Evolutionary conservation across 2,888 invertebrate genomes (phyloP).

Genomic region (Mantis religiosa): DNA sequence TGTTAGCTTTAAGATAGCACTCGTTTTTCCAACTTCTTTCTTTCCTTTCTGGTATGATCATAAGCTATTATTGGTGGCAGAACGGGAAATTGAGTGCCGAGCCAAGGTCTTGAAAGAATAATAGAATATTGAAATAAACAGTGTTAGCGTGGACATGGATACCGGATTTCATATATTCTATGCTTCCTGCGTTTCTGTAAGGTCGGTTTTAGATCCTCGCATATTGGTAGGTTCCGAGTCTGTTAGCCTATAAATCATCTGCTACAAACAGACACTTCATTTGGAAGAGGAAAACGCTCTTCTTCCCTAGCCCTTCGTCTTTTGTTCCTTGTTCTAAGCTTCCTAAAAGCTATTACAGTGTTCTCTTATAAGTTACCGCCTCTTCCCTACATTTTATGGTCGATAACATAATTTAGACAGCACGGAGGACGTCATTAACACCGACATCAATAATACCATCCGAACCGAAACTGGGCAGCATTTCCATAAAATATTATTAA

Average conservation of each 20-base stretch:
- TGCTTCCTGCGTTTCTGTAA: not conserved
- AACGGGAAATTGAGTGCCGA: slow-evolving; percentile 12
- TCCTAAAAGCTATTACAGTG: slow-evolving; percentile 26
- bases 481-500: slow-evolving; percentile 22
- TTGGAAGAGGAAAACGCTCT: slow-evolving; percentile 26
- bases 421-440: not conserved
- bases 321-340: slow-evolving; percentile 22
- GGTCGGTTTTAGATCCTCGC: not conserved
- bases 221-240: not conserved
- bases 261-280: slow-evolving; percentile 25
- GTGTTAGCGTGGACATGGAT: not conserved
- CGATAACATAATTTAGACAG: slow-evolving; percentile 20
- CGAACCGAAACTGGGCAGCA: slow-evolving; percentile 14
- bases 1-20: not conserved
- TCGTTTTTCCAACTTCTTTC: not conserved
- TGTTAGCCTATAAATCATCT: slow-evolving; percentile 24
- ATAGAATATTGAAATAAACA: not conserved
- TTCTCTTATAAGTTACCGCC: slow-evolving; percentile 25
- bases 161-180: not conserved
- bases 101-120: not conserved
- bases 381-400: not conserved
- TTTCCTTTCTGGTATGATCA: not conserved
- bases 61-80: not conserved
- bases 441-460: not conserved
- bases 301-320: slow-evolving; percentile 4